Conservation (phyloP, 1,140 invertebrate genomes). For the Acromyrmex echinatior region DNA sequence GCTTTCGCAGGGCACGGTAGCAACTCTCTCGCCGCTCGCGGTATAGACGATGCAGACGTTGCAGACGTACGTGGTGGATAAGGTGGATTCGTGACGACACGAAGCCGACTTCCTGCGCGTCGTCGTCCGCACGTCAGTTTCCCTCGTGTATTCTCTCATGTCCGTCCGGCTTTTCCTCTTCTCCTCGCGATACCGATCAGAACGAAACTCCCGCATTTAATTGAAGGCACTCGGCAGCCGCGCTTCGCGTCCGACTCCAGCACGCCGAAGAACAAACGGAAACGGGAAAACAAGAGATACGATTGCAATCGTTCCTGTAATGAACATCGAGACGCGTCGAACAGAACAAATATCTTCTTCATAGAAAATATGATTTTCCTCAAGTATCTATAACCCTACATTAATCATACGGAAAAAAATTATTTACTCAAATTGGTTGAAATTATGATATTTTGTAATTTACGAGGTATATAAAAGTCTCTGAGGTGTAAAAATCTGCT, state of each 20-base stretch:
- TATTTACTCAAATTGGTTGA: too few species aligned
- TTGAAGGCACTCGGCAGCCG: constrained; percentile 41
- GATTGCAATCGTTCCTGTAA: not conserved
- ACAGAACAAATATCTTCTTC: not conserved
- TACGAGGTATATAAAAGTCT: too few species aligned
- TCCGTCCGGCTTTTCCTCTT: constrained; percentile 63
- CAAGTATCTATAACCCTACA: too few species aligned
- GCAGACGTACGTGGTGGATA: not conserved
- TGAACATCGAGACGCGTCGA: not conserved
- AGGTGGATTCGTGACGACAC: constrained; percentile 66
- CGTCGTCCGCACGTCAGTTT: constrained; percentile 46
- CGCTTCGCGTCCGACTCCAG: not conserved
- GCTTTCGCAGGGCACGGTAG: constrained; percentile 24
- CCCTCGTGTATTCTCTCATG: constrained; percentile 53
- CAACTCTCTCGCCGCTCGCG: not conserved
- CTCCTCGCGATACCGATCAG: constrained; percentile 68
- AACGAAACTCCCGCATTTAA: constrained; percentile 54
- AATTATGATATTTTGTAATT: too few species aligned
- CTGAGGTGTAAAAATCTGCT: too few species aligned
- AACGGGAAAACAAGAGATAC: not conserved
- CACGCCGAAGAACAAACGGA: not conserved
- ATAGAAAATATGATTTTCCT: too few species aligned
- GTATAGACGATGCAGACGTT: too few species aligned
- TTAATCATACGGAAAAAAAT: too few species aligned
- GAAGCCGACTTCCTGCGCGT: constrained; percentile 68